These are phyloP conservation scores for Dicentrarchus labrax DNA, from an alignment of 2,113 vertebrate species.

Conservation along the genomic window DNA sequence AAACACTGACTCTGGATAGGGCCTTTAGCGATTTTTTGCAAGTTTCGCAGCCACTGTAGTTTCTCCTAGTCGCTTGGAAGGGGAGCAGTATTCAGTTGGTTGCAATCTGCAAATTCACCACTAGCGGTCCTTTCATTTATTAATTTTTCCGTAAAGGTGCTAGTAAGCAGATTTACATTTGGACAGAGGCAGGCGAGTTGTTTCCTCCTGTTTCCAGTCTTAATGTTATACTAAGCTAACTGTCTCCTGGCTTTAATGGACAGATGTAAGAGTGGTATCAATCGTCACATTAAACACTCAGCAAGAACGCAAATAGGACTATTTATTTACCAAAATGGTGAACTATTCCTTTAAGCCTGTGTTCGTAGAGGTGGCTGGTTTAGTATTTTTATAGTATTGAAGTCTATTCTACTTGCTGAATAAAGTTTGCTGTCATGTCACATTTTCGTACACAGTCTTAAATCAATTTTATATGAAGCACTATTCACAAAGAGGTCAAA, in stretches of 20 bases:
- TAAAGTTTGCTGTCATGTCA: background rate
- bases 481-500: conserved; percentile 5
- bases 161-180: background rate
- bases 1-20: too few species aligned
- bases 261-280: background rate
- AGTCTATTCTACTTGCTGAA: background rate
- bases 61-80: too few species aligned
- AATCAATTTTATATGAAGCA: background rate
- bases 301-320: background rate
- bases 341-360: background rate
- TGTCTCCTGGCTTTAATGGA: background rate
- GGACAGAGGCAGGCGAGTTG: background rate
- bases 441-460: background rate
- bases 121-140: too few species aligned
- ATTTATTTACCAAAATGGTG: background rate
- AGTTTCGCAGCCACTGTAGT: too few species aligned
- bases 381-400: background rate
- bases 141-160: background rate
- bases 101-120: too few species aligned
- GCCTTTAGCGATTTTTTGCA: too few species aligned
- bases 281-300: too few species aligned
- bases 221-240: background rate
- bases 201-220: background rate
- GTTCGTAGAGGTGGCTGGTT: background rate
- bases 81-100: too few species aligned